A percentile compares a stretch with the other conserved stretches of the same genome.
phyloP scores from a whole-genome alignment of 2,113 vertebrate genomes.

The Zosterops hypoxanthus region DNA sequence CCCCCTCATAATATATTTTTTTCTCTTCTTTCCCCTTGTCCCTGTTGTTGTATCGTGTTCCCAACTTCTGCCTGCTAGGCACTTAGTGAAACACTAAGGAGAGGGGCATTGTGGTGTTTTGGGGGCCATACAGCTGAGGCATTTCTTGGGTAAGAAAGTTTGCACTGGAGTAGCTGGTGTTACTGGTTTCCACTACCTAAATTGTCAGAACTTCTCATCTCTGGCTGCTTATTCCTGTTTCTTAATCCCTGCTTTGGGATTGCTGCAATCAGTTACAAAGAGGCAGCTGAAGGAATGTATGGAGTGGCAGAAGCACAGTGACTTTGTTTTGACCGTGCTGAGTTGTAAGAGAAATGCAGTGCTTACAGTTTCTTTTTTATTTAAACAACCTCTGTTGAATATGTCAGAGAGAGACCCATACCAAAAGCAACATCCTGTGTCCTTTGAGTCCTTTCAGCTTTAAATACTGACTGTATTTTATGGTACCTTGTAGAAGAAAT shows the following conservation, averaged over 20 bases:
- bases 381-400: not conserved
- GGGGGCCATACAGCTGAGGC: not conserved
- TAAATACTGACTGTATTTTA: not conserved
- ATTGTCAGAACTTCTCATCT: not conserved
- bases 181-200: not conserved
- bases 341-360: not conserved
- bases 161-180: not conserved
- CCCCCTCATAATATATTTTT: not conserved
- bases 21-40: not conserved
- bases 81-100: not conserved
- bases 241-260: not conserved
- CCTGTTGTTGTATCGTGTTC: not conserved
- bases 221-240: not conserved
- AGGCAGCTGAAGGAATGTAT: not conserved
- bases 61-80: not conserved
- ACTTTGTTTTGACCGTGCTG: not conserved
- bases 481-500: not conserved
- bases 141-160: not conserved
- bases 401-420: not conserved
- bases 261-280: not conserved
- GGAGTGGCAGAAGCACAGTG: not conserved
- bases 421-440: not conserved
- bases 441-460: not conserved
- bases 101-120: not conserved
- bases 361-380: not conserved